Evolutionary conservation across 1,140 invertebrate genomes (phyloP).

Genomic region (Amphibalanus amphitrite): DNA sequence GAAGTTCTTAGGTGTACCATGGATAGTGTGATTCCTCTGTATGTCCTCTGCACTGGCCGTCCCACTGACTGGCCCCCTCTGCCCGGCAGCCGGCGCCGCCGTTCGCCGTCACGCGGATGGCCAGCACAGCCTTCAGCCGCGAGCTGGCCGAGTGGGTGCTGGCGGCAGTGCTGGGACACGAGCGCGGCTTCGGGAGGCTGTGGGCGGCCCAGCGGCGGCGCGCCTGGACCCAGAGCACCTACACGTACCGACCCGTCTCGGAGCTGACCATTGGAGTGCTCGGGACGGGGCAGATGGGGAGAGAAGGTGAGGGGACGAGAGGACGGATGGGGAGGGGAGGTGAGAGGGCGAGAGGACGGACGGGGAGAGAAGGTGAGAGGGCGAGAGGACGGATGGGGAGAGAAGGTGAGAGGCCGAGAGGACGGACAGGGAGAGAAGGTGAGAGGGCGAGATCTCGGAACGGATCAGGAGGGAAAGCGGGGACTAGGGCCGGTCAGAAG

Average conservation of each 20-base stretch:
- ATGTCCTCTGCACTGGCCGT: background rate
- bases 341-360: too few species aligned
- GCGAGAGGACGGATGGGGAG: too few species aligned
- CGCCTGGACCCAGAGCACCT: slow-evolving; percentile 26
- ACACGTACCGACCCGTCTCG: slow-evolving; percentile 26
- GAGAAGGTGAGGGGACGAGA: slow-evolving; percentile 29
- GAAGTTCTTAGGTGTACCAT: too few species aligned
- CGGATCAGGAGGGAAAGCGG: too few species aligned
- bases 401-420: too few species aligned
- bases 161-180: slow-evolving; percentile 32
- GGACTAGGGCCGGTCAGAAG: too few species aligned
- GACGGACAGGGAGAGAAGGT: too few species aligned
- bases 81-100: slow-evolving; percentile 16
- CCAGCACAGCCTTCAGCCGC: slow-evolving; percentile 29
- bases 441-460: too few species aligned
- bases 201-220: slow-evolving; percentile 26
- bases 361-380: too few species aligned
- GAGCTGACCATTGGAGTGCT: slow-evolving; percentile 33
- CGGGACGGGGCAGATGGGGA: slow-evolving; percentile 33
- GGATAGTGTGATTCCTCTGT: background rate
- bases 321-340: too few species aligned
- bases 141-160: slow-evolving; percentile 39
- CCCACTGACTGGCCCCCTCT: background rate
- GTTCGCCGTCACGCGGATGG: slow-evolving; percentile 29
- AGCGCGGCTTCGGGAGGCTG: slow-evolving; percentile 28